Evolutionary conservation across 2,888 invertebrate species (phyloP), one percentile per base, ranked within the genome.

Genomic region (Dryococelus australis): DNA sequence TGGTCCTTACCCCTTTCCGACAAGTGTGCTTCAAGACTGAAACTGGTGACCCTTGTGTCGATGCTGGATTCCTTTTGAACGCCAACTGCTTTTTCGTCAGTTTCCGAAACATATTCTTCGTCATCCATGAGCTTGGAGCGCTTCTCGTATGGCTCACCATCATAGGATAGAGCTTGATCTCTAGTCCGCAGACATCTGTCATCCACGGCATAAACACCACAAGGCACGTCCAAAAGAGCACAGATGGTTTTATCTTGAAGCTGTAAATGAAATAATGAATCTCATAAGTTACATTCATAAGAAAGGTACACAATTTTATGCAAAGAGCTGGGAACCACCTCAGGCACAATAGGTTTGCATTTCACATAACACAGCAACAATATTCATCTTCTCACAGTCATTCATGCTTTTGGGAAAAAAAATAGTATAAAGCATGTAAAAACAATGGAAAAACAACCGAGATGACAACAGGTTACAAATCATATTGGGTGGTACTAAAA

Each of bases 101-200:
- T 9, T 79, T 92, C 91, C 87, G 91, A 91, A 13, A 89, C 90
- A 47, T 84, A 65, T 43, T 91, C 91, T 10, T 86, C 65, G 27
- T 91, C 91, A 83, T 88, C 89, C 12, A 90, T 89, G 8, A 89
- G 88, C 86, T 91, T 92, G 47, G 90, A 90, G 2, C 90, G 87
- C 83, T 92, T 92, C 4, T 89, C 26, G 0, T 91, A 90, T 3
- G 91, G 91, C 85, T 91, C 92, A n/a, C 79, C 87, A 4, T 47
- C 27, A 27, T 12, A 16, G 12, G 47, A 65, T 27, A 16, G n/a
- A 24, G 3, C 16, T 12, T n/a, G 26, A 86, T 12, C 79, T 43
- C 79, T 27, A 24, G 65, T 84, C 79, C 85, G 85, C 27, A 88
- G 83, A 51, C 86, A 84, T 10, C 47, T 43, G 79, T 89, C 88